These are phyloP conservation scores for Phrynosoma blainvillii DNA, from an alignment of 2,113 vertebrate genomes.

Conservation along the genomic window DNA sequence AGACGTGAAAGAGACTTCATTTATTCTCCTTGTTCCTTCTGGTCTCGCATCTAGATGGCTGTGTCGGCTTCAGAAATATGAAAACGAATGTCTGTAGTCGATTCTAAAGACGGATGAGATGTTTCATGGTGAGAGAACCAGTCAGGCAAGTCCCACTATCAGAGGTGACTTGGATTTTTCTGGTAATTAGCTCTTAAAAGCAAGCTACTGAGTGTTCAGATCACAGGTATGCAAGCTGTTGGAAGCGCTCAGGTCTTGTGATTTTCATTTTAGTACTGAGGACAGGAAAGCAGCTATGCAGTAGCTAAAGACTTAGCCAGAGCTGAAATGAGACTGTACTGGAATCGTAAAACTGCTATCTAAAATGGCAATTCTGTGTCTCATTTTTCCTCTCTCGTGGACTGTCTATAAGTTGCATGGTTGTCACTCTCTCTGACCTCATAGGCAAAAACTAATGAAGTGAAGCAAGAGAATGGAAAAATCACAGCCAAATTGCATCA, in stretches of 20 bases:
- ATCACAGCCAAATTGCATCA: background rate
- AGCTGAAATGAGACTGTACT: background rate
- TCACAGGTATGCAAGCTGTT: background rate
- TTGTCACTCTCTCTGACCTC: background rate
- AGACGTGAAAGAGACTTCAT: background rate
- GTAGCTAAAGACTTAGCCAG: background rate
- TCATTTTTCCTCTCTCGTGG: background rate
- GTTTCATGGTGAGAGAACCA: background rate
- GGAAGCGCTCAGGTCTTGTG: background rate
- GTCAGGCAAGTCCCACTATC: slow-evolving; percentile 21
- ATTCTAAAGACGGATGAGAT: background rate
- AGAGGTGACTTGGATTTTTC: background rate
- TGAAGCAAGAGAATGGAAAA: background rate
- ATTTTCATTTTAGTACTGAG: slow-evolving; percentile 19
- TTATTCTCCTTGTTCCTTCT: slow-evolving; percentile 4
- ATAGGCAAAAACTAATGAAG: background rate
- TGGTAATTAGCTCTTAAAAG: slow-evolving; percentile 24
- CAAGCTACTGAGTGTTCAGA: slow-evolving; percentile 20
- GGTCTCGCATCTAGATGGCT: slow-evolving; percentile 28
- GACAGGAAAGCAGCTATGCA: slow-evolving; percentile 38
- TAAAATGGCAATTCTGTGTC: background rate
- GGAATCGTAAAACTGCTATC: background rate
- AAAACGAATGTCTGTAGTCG: slow-evolving; percentile 20
- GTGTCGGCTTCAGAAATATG: background rate
- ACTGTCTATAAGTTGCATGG: background rate